Evolutionary conservation across 2,888 invertebrate species (phyloP), one percentile per base, ranked within the genome.

Genomic region (Caenorhabditis sulstoni): DNA sequence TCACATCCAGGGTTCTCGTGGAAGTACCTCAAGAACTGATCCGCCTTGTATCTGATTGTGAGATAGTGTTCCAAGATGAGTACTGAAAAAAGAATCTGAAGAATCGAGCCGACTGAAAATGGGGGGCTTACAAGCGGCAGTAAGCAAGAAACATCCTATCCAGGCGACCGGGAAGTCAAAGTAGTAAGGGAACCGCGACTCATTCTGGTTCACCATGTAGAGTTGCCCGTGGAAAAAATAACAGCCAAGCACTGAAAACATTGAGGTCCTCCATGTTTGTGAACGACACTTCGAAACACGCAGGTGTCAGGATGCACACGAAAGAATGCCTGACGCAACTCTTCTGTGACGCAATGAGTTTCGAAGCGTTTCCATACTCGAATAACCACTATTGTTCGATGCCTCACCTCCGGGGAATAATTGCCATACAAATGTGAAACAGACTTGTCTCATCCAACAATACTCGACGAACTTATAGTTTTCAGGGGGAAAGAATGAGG

Each of bases 1-100:
- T 58, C 7, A n/a, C 57, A 57, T 12, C 64, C 73, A 12, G 73
- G 73, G 50, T 73, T 49, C 1, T 73, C 73, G 0, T 16, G 9
- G 41, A 44, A 73, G 35, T 64, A 73, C 39, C 47, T 47, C 22
- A 50, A 64, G n/a, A 64, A 44, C 16, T 65, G 37, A n/a, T n/a
- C n/a, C 14, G 23, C 18, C 64, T 58, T 64, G 39, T 73, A 58
- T 5, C 49, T 64, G 7, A 47, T 64, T 5, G 9, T 5, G n/a
- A 35, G 12, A 29, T 29, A 64, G 29, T 71, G 64, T 0, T 12
- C n/a, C 1, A 57, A 16, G 1, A 12, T 20, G n/a, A n/a, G n/a
- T 9, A 39, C 71, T 71, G 62, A 45, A 58, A 47, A 3, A 8
- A 2, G 29, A 18, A n/a, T n/a, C n/a, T n/a, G n/a, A n/a, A n/a